Evolutionary conservation across 1,140 invertebrate genomes (phyloP).

Genomic region (Argopecten irradians): DNA sequence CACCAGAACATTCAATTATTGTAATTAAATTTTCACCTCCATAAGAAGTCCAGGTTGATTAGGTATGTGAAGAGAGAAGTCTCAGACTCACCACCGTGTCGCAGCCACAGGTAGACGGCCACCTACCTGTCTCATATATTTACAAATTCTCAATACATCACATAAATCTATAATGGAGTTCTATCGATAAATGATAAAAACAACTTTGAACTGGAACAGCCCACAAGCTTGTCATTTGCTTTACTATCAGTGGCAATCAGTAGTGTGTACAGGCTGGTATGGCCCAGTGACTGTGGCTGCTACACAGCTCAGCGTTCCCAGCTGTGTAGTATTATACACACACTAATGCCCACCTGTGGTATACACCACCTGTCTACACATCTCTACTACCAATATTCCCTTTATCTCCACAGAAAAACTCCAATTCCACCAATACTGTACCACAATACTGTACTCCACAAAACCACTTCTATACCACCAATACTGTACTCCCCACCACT

Average conservation of each 20-base stretch:
- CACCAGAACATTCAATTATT: conserved; percentile 9
- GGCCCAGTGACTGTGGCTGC: neutral
- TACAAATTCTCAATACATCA: conserved; percentile 23
- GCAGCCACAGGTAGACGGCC: neutral
- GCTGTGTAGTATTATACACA: neutral
- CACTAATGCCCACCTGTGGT: neutral
- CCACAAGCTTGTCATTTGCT: conserved; percentile 20
- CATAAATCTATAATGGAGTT: conserved; percentile 13
- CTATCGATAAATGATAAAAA: conserved; percentile 23
- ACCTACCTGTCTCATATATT: conserved; percentile 21
- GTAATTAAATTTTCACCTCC: conserved; percentile 22
- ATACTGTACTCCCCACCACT: too few relatives aligned
- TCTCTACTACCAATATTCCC: neutral
- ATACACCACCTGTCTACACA: conserved; percentile 12
- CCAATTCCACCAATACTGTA: too few relatives aligned
- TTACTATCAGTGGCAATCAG: conserved; percentile 7
- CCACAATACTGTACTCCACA: too few relatives aligned
- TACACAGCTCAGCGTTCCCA: neutral
- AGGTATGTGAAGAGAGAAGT: neutral
- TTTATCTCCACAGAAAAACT: neutral
- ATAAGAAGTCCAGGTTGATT: conserved; percentile 22
- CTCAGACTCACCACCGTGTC: neutral
- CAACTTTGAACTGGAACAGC: conserved; percentile 21
- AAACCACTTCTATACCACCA: too few relatives aligned
- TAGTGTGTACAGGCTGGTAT: neutral